Evolutionary conservation across 2,888 invertebrate genomes (phyloP).

Genomic region (Lacanobia oleracea): DNA sequence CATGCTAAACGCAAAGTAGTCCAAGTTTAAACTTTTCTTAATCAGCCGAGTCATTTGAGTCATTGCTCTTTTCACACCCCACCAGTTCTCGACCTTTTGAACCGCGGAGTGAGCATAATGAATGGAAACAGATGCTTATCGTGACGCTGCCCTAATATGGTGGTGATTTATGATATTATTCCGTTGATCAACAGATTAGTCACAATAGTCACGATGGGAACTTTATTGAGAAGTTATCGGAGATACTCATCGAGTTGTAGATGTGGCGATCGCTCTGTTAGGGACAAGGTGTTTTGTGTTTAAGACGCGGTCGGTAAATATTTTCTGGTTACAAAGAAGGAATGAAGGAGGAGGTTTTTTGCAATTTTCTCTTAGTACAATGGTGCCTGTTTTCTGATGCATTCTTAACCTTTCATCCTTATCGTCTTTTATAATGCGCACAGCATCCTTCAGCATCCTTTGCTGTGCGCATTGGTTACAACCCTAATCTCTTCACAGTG

Average conservation of each 20-base stretch:
- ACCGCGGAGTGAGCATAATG: constrained; percentile 37
- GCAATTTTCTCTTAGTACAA: background rate
- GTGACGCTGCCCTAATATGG: constrained; percentile 48
- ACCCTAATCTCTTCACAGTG: too few species aligned
- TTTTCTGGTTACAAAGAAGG: too few species aligned
- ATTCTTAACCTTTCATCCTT: too few species aligned
- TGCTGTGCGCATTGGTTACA: too few species aligned
- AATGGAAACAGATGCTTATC: constrained; percentile 53
- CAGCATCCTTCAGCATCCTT: too few species aligned
- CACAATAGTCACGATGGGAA: constrained; percentile 46
- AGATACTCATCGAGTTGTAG: constrained; percentile 19
- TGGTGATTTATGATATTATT: constrained; percentile 53
- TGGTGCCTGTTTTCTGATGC: too few species aligned
- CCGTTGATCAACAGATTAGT: constrained; percentile 49
- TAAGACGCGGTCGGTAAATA: background rate
- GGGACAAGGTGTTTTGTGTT: background rate
- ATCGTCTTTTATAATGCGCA: too few species aligned
- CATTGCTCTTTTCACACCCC: constrained; percentile 38
- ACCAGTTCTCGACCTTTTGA: constrained; percentile 41
- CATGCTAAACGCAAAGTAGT: background rate
- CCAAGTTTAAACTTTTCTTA: constrained; percentile 8
- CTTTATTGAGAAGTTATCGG: constrained; percentile 34
- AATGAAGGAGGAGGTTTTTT: background rate
- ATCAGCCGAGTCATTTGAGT: constrained; percentile 46
- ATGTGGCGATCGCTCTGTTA: constrained; percentile 13